Conservation (phyloP, 2,888 invertebrate species). For the Drosophila mimica region DNA sequence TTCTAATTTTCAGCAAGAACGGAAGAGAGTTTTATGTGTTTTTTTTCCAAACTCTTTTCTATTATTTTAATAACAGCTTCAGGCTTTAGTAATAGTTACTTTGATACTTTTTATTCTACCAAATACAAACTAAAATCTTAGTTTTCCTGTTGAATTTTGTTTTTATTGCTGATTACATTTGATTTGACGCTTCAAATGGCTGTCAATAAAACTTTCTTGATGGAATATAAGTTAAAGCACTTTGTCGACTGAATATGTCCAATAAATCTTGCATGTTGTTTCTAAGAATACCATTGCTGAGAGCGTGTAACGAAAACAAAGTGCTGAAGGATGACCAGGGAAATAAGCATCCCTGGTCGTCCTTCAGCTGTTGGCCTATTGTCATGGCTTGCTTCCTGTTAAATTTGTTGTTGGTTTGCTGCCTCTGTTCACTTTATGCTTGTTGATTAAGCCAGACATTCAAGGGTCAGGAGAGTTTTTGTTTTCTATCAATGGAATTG, state of each 20-base stretch:
- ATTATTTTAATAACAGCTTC: background rate
- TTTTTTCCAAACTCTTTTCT: background rate
- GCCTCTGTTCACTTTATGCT: background rate
- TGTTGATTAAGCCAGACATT: background rate
- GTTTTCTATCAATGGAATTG: slow-evolving; percentile 44
- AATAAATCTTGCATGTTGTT: background rate
- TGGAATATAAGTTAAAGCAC: background rate
- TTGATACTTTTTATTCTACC: background rate
- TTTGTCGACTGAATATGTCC: background rate
- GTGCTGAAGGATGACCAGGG: background rate
- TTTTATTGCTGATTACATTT: slow-evolving; percentile 28
- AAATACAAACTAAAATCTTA: background rate
- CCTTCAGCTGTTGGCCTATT: background rate
- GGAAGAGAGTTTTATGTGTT: too few species aligned
- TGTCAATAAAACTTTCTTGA: background rate
- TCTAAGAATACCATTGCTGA: too few species aligned
- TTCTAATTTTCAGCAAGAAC: background rate
- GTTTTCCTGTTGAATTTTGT: background rate
- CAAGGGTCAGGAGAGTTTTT: background rate
- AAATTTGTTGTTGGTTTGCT: background rate
- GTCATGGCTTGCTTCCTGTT: background rate
- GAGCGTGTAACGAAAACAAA: background rate
- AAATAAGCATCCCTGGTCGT: background rate
- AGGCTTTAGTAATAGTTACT: background rate
- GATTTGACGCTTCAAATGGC: background rate